Evolutionary conservation across 2,888 invertebrate species (phyloP).

Genomic region (Danaus chrysippus): DNA sequence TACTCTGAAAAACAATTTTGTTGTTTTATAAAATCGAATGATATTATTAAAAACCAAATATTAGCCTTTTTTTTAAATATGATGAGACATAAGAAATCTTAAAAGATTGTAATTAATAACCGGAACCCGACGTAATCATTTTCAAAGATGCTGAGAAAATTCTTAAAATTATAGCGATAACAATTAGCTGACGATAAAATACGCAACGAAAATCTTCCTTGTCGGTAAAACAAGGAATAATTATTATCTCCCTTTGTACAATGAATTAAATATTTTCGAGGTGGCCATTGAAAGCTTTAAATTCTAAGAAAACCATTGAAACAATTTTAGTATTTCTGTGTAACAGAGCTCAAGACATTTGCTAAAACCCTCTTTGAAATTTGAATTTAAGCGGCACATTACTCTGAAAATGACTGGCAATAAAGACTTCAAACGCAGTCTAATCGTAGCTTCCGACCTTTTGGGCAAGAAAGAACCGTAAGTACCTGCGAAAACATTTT

Average conservation of each 20-base stretch:
- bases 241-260: constrained; percentile 22
- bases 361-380: constrained; percentile 61
- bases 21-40: neutral
- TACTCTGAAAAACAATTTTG: neutral
- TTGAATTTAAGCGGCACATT: constrained; percentile 72
- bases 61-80: neutral
- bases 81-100: neutral
- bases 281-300: constrained; percentile 21
- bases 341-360: constrained; percentile 55
- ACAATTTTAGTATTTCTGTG: constrained; percentile 46
- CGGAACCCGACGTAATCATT: constrained; percentile 3
- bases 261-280: constrained; percentile 23
- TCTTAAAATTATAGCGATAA: constrained; percentile 23
- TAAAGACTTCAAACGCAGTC: constrained; percentile 76
- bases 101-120: constrained; percentile 1
- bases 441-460: constrained; percentile 77
- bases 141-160: constrained; percentile 15
- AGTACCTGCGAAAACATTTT: constrained; percentile 62
- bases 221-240: constrained; percentile 24
- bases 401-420: constrained; percentile 69
- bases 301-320: constrained; percentile 36
- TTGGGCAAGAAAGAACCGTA: constrained; percentile 57
- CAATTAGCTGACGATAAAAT: constrained; percentile 22
- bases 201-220: constrained; percentile 20
- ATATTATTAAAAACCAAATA: neutral